Percentiles rank a stretch among this genome's conserved stretches.
phyloP scores from a whole-genome alignment of 2,888 invertebrate species.

The Caenorhabditis doughertyi region DNA sequence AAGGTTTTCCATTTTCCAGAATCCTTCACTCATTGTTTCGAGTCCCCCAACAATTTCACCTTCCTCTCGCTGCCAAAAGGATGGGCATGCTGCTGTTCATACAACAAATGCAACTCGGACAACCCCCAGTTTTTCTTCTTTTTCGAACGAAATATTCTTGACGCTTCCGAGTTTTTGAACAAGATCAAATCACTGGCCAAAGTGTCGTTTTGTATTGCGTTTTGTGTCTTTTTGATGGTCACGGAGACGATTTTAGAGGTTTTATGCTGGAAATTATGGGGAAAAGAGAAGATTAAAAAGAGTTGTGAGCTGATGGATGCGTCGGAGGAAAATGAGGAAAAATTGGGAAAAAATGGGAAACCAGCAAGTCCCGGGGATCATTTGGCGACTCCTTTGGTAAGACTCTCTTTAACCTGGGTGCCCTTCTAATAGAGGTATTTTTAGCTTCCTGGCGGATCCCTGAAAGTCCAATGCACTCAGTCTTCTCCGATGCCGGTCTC shows the following conservation, averaged over 20 bases:
- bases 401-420: too few relatives aligned
- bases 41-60: conserved; percentile 21
- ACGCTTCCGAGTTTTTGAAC: not conserved
- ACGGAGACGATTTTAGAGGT: conserved; percentile 13
- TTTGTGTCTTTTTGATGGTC: not conserved
- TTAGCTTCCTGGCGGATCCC: conserved; percentile 1
- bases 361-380: conserved; percentile 8
- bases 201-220: conserved; percentile 18
- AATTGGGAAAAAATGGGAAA: too few relatives aligned
- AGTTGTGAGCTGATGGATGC: not conserved
- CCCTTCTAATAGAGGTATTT: too few relatives aligned
- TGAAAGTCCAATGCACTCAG: conserved; percentile 29
- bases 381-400: conserved; percentile 31
- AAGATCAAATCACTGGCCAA: conserved; percentile 14
- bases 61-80: conserved; percentile 14
- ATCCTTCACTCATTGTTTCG: conserved; percentile 33
- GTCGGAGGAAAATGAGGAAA: not conserved
- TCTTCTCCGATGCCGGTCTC: not conserved
- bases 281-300: conserved; percentile 5
- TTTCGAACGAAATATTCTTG: conserved; percentile 13
- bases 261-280: not conserved
- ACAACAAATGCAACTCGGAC: conserved; percentile 26
- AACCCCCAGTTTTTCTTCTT: conserved; percentile 35
- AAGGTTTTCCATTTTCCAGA: too few relatives aligned
- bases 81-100: conserved; percentile 41